phyloP scores from a whole-genome alignment of 2,888 invertebrate genomes.

The Lordiphosa andalusiaca region DNA sequence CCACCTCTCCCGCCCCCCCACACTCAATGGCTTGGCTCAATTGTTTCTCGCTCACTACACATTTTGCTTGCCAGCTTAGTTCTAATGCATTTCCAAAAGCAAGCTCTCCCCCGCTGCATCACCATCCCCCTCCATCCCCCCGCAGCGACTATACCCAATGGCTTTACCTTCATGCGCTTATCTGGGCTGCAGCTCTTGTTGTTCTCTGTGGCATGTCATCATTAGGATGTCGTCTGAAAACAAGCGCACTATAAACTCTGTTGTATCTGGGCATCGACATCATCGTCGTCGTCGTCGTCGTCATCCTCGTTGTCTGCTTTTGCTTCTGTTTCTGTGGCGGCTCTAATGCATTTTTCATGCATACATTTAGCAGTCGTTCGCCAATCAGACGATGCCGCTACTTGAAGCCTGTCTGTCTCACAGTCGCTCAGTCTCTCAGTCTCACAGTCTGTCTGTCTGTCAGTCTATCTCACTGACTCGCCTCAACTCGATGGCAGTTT shows the following conservation, averaged over 20 bases:
- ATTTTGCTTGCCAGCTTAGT: constrained; percentile 34
- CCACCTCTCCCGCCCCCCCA: not conserved
- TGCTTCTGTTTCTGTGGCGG: constrained; percentile 32
- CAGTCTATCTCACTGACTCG: constrained; percentile 5
- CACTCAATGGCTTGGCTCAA: constrained; percentile 20
- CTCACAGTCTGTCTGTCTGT: not conserved
- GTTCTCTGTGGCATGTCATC: constrained; percentile 60
- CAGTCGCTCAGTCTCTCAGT: not conserved
- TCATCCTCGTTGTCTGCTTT: constrained; percentile 15
- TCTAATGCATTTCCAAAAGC: constrained; percentile 52
- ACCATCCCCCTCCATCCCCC: not conserved
- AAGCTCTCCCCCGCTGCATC: not conserved
- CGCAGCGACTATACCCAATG: not conserved
- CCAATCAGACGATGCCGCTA: constrained; percentile 49
- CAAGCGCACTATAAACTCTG: constrained; percentile 47
- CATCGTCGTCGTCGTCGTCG: constrained; percentile 1
- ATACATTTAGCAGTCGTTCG: constrained; percentile 56
- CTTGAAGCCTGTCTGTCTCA: constrained; percentile 25
- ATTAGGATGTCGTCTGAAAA: constrained; percentile 57
- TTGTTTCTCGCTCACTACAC: constrained; percentile 38
- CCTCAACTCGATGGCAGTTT: constrained; percentile 30
- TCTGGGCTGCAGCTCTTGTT: constrained; percentile 26
- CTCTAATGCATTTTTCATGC: constrained; percentile 70
- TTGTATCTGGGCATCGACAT: constrained; percentile 16
- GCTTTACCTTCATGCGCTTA: constrained; percentile 1